Conservation (phyloP, 92 coral and sea anemone genomes). For the Porites evermanni region DNA sequence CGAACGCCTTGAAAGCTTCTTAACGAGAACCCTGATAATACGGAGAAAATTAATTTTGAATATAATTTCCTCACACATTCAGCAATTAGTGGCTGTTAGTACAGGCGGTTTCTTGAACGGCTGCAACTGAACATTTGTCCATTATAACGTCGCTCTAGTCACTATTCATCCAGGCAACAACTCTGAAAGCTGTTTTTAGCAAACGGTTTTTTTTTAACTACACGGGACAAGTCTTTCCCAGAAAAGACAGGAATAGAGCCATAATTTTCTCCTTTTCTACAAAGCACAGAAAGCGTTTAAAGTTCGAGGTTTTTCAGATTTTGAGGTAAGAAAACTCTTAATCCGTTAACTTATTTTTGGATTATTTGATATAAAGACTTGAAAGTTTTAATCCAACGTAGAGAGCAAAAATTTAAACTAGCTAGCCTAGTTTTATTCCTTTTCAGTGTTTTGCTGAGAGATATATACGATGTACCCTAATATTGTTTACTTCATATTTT, state of each 20-base stretch:
- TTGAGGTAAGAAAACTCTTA: not conserved
- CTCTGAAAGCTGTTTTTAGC: not conserved
- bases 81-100: constrained; percentile 1
- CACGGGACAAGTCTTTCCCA: not conserved
- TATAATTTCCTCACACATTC: constrained; percentile 3
- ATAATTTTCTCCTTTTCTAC: not conserved
- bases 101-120: constrained; percentile 6
- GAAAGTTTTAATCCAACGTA: not conserved
- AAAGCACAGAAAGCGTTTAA: not conserved
- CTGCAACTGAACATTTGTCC: constrained; percentile 12
- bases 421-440: not conserved
- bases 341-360: not conserved
- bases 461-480: not conserved
- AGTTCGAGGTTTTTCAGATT: not conserved
- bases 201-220: not conserved
- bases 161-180: not conserved
- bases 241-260: not conserved
- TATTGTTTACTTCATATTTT: not conserved
- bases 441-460: not conserved
- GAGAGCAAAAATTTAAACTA: not conserved
- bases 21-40: constrained; percentile 8
- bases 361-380: not conserved
- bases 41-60: constrained; percentile 1
- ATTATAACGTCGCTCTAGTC: not conserved
- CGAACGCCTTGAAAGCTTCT: not conserved